Evolutionary conservation across 1,140 invertebrate species (phyloP), one percentile per base, ranked within the genome.

Genomic region (Caenorhabditis latens): DNA sequence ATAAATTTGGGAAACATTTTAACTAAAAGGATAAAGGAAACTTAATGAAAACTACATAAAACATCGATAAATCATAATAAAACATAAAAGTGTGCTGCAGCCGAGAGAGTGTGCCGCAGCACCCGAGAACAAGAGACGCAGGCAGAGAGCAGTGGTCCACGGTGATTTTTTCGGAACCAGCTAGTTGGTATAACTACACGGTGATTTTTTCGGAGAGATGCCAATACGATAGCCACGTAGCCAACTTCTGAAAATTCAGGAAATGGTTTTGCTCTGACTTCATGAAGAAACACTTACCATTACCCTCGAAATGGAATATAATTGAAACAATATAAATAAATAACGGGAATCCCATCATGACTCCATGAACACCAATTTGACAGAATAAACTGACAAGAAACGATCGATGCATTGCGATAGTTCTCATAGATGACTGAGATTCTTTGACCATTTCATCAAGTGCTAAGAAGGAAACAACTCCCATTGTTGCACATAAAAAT

Each of bases 361-460:
- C 16, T 65, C 61, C 61, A 65, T 65, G 61, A 40, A 65, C 61
- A 11, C 61, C 61, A 16, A 65, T 65, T 65, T 65, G 61, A 65
- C 61, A 65, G 61, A 65, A 65, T 40, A 65, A 40, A 65, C 61
- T 65, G 32, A 65, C n/a, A 13, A 65, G 32, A 40, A 65, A 65
- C 40, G 24, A 8, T 42, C 61, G 21, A 42, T 65, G 61, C 61
- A 65, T 65, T 42, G 61, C 8, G 4, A 65, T 65, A 40, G 61
- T 65, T 42, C 61, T 65, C 21, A 65, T 13, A 8, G 61, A 65
- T 8, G 61, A 65, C 13, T 16, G 21, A 42, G 24, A 32, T 16
- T 65, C 61, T 65, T 24, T 8, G 9, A 65, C 61, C 61, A 65
- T 65, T 40, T 65, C 61, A 40, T 42, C 24, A 0, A 65, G 61